Base-by-base conservation (phyloP, 2,797 vertebrate genomes). In the Ceyx erithaca region DNA sequence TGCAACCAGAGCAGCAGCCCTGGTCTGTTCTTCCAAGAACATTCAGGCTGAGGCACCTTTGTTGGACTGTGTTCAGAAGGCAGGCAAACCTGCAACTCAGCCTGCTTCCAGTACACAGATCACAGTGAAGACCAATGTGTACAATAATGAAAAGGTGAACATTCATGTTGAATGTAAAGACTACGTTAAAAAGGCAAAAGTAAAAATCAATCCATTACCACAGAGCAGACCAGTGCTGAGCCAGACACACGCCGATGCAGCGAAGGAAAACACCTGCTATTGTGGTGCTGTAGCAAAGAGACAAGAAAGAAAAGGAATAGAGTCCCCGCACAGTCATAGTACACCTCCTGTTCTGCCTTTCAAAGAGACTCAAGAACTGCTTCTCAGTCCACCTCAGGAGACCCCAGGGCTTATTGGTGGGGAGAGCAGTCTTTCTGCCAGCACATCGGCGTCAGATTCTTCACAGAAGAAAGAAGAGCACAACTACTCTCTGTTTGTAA, bases 401-500 rank as follows among this genome's bases (percentile, higher is more conserved):
- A 94, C 46, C 62, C 85, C 98, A 76, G 79, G 91, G 92, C 35
- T 96, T 88, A 45, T 71, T 4, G 96, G 82, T 17, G 97, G 96
- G 30, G 97, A 97, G 90, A 97, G 97, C 90, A 97, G 96, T 84
- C 97, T 98, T 17, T 98, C 98, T 25, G 95, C 97, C 76, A 97
- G 98, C 80, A 80, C 97, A 21, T 98, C 98, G 2, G 97, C 88
- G 91, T 97, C 40, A 91, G 99, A 95, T 96, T 98, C 97, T 49
- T 97, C 98, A 2, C 99, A 99, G 97, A 99, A 98, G 96, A 99
- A 99, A 83, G 99, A 99, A 96, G 99, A 99, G 94, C 99, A 99
- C 98, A 99, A 99, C 97, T 99, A 99, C 55, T 99, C 99, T 13
- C 98, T 99, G 68, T 99, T 99, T 95, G 98, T 99, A 89, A 98